These are phyloP conservation scores for Agonopterix arenella DNA, from an alignment of 2,888 invertebrate genomes.

Conservation along the genomic window DNA sequence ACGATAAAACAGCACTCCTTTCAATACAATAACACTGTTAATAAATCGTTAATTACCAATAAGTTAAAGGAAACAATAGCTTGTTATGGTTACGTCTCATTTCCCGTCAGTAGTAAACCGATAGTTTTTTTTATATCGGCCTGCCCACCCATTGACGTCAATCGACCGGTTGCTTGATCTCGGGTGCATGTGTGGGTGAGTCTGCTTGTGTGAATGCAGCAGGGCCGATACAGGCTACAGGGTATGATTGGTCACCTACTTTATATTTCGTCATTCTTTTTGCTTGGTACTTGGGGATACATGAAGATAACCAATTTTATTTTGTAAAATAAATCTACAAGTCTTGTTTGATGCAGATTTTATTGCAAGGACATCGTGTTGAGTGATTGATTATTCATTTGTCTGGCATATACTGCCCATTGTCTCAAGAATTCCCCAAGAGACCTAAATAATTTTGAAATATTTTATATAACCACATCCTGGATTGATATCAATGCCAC, in stretches of 20 bases:
- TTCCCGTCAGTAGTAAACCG: conserved; percentile 61
- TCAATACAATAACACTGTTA: background rate
- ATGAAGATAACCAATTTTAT: too few relatives aligned
- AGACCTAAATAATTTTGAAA: too few relatives aligned
- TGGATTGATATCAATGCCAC: too few relatives aligned
- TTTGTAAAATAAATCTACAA: too few relatives aligned
- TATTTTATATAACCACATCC: too few relatives aligned
- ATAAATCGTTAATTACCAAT: conserved; percentile 21
- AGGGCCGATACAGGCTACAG: conserved; percentile 30
- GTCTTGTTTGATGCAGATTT: too few relatives aligned
- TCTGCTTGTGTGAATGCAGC: conserved; percentile 6
- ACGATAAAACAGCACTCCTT: too few relatives aligned
- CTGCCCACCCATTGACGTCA: conserved; percentile 70
- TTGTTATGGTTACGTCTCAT: conserved; percentile 51
- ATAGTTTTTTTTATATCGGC: conserved; percentile 63
- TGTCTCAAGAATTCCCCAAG: too few relatives aligned
- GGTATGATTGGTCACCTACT: conserved; percentile 4
- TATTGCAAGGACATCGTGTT: too few relatives aligned
- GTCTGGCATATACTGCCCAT: too few relatives aligned
- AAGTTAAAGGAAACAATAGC: conserved; percentile 47
- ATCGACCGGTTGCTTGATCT: conserved; percentile 49
- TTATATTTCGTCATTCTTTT: conserved; percentile 3
- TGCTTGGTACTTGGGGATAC: too few relatives aligned
- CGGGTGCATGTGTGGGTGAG: conserved; percentile 27
- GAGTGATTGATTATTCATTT: too few relatives aligned